Evolutionary conservation across 2,888 invertebrate genomes (phyloP), one percentile per base, ranked within the genome.

Genomic region (Amphipoea oculea): DNA sequence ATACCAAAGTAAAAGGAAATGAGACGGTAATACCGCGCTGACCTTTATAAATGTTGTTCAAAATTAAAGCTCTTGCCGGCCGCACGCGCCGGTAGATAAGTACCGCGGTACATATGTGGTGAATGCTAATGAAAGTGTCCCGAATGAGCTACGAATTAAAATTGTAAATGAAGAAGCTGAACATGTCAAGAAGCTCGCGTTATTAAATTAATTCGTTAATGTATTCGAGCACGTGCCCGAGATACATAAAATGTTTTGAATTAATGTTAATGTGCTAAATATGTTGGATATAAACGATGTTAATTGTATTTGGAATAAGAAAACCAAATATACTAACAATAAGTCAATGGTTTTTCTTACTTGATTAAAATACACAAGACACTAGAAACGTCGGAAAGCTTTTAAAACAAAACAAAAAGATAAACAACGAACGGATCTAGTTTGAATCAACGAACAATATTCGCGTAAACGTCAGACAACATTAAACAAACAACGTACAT

Each of bases 1-100:
- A 88, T 88, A 83, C 76, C 78, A 73, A 48, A 86, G 74, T 69
- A 40, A 73, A 73, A 79, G 83, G 86, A 88, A 89, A 88, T 84
- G 82, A 88, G 76, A 70, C 57, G 70, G 9, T 73, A 66, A 79
- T 67, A 72, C 62, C 20, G 48, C 29, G 60, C 80, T 78, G 81
- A 76, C 80, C 88, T 81, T 81, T 79, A 51, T 65, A 66, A 72
- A 76, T 73, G 68, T 75, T 65, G 79, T 63, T 69, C 23, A 74
- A 77, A 83, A 77, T 80, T 86, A 86, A 71, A 74, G 57, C 72
- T 36, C 36, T 36, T 29, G 65, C 67, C 7, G 36, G 60, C 57
- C 51, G 63, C 40, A 42, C 42, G 17, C 63, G n/a, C 2, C 20
- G 51, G 23, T 20, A 45, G 42, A 36, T 48, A 45, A 29, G 65